These are phyloP conservation scores for Dicentrarchus labrax DNA, from an alignment of 2,113 vertebrate species.

Conservation along the genomic window DNA sequence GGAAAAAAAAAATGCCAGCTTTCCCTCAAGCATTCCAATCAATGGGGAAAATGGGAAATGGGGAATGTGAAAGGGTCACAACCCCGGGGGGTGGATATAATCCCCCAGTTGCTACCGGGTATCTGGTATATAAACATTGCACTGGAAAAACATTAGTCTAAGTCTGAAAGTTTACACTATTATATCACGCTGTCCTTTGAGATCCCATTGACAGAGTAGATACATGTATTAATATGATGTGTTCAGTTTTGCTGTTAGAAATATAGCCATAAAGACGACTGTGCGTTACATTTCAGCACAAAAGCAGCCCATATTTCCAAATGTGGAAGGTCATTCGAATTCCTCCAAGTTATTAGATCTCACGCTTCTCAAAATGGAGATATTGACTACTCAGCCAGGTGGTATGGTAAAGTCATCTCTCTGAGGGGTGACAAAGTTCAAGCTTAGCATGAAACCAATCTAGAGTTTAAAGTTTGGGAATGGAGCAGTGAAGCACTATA, in stretches of 20 bases:
- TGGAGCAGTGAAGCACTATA: conserved; percentile 38
- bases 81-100: conserved; percentile 70
- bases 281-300: conserved; percentile 11
- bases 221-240: conserved; percentile 25
- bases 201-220: conserved; percentile 32
- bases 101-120: conserved; percentile 77
- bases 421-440: conserved; percentile 69
- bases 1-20: conserved; percentile 46
- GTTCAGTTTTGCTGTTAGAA: background rate
- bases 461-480: conserved; percentile 62
- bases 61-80: conserved; percentile 76
- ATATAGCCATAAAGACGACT: background rate
- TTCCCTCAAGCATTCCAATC: conserved; percentile 66
- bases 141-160: conserved; percentile 79
- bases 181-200: conserved; percentile 49
- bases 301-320: conserved; percentile 23
- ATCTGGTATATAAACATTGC: conserved; percentile 75
- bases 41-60: conserved; percentile 70
- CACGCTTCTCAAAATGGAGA: conserved; percentile 55
- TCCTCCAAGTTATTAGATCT: conserved; percentile 61
- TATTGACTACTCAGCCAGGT: conserved; percentile 44
- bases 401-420: conserved; percentile 74
- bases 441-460: conserved; percentile 59
- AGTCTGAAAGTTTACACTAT: conserved; percentile 71
- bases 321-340: conserved; percentile 44